phyloP scores from a whole-genome alignment of 2,888 invertebrate species.

The Horisme vitalbata region DNA sequence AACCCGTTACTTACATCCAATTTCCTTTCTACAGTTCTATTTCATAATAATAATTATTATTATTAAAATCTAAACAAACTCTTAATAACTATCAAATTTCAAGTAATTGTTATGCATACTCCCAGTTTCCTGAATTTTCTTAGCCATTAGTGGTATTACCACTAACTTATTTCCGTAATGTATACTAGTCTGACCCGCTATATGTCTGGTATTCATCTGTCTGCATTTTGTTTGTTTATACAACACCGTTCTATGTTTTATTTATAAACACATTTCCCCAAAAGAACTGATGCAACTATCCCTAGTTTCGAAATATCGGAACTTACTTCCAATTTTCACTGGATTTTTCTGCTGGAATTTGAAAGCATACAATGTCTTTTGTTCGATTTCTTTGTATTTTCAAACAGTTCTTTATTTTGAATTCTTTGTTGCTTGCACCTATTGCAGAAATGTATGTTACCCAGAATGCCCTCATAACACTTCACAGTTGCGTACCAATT shows the following conservation, averaged over 20 bases:
- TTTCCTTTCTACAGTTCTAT: no score
- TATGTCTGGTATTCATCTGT: slow-evolving; percentile 55
- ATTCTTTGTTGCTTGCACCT: neutral
- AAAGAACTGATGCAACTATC: slow-evolving; percentile 30
- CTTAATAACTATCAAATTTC: no score
- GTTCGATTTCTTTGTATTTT: slow-evolving; percentile 6
- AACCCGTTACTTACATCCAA: no score
- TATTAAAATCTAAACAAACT: no score
- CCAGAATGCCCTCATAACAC: slow-evolving; percentile 6
- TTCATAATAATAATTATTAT: no score
- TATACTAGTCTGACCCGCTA: slow-evolving; percentile 41
- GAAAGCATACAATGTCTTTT: slow-evolving; percentile 2
- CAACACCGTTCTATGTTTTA: slow-evolving; percentile 35
- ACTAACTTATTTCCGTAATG: slow-evolving; percentile 37
- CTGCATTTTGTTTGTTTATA: slow-evolving; percentile 44
- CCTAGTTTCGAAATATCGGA: slow-evolving; percentile 5
- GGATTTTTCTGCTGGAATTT: neutral
- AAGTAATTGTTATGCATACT: no score
- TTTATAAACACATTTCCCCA: slow-evolving; percentile 35
- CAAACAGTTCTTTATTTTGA: slow-evolving; percentile 2
- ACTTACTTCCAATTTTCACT: slow-evolving; percentile 1
- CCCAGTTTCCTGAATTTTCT: no score
- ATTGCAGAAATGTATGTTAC: neutral
- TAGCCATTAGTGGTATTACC: no score
- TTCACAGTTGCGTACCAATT: slow-evolving; percentile 8